Conservation (phyloP, 1,140 invertebrate species). For the Agrilus planipennis region DNA sequence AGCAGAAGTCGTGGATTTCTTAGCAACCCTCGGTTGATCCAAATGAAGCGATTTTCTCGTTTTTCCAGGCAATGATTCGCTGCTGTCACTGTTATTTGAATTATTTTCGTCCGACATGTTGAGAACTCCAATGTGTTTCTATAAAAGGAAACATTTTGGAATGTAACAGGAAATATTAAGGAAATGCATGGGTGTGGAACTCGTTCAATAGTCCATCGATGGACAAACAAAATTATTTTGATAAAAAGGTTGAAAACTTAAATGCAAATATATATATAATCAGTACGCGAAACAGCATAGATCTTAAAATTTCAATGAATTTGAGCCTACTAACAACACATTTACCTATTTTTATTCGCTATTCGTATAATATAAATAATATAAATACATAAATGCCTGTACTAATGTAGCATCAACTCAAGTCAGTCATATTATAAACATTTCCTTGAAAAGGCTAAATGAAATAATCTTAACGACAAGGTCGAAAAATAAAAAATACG, state of each 20-base stretch:
- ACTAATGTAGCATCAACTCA: too few species aligned
- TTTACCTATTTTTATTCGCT: too few species aligned
- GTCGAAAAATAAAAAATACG: too few species aligned
- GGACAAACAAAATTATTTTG: neutral
- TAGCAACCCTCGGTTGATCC: slow-evolving; percentile 5
- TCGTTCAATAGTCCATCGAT: neutral
- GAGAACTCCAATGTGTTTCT: neutral
- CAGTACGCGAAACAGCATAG: neutral
- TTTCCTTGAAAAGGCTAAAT: too few species aligned
- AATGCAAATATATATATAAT: neutral
- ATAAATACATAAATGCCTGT: too few species aligned
- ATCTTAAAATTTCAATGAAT: too few species aligned
- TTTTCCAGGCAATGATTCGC: neutral
- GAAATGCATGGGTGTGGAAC: neutral
- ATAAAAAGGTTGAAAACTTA: neutral
- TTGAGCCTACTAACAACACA: too few species aligned
- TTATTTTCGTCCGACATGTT: neutral
- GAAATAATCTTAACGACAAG: too few species aligned
- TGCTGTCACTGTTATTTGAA: neutral
- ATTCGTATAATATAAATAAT: too few species aligned
- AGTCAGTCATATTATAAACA: too few species aligned
- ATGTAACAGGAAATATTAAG: neutral
- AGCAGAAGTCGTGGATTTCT: slow-evolving; percentile 8
- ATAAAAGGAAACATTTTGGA: neutral
- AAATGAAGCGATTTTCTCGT: neutral